Conservation (phyloP, 2,888 invertebrate genomes). For the Antheraea assamensis region DNA sequence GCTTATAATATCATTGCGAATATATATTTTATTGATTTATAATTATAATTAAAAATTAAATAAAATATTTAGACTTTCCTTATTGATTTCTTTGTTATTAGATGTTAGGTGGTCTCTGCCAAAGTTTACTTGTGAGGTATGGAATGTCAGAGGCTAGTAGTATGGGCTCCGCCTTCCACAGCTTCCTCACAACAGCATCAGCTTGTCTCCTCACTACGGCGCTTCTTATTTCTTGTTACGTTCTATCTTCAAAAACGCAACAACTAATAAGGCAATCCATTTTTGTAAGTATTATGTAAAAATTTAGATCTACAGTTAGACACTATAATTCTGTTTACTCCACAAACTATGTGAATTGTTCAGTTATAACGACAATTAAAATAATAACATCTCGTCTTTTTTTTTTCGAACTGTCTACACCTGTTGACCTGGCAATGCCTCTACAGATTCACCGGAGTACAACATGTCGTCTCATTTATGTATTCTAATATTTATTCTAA, state of each 20-base stretch:
- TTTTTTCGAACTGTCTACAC: too few species aligned
- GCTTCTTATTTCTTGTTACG: constrained; percentile 88
- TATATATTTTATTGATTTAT: neutral
- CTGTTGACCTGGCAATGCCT: too few species aligned
- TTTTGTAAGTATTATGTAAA: constrained; percentile 86
- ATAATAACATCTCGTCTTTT: too few species aligned
- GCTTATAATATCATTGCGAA: neutral
- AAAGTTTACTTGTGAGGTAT: constrained; percentile 90
- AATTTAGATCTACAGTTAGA: too few species aligned
- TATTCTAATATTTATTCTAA: too few species aligned
- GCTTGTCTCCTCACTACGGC: constrained; percentile 90
- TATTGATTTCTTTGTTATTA: constrained; percentile 49
- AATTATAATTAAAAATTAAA: too few species aligned
- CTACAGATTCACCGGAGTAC: too few species aligned
- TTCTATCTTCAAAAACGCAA: constrained; percentile 89
- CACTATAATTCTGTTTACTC: neutral
- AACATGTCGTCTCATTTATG: too few species aligned
- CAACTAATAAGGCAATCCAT: constrained; percentile 89
- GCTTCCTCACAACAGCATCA: constrained; percentile 90
- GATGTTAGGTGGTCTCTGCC: constrained; percentile 91
- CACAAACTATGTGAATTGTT: neutral
- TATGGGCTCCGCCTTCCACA: constrained; percentile 90
- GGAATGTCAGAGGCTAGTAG: constrained; percentile 87
- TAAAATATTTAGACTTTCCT: too few species aligned
- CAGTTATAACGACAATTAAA: neutral